Conservation (phyloP, 2,888 invertebrate genomes). For the Laspeyria flexula region DNA sequence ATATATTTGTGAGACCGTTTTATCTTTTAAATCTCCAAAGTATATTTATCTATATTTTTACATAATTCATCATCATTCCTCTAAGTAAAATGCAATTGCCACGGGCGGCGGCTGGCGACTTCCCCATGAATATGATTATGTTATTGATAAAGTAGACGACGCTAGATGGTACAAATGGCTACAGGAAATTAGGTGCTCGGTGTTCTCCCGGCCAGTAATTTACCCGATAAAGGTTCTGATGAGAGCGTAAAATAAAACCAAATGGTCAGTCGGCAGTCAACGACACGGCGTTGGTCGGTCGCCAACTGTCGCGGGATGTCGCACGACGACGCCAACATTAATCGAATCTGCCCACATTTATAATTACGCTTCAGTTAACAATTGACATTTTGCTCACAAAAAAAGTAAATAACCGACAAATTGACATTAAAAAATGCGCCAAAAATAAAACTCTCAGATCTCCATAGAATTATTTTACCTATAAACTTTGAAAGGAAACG, state of each 20-base stretch:
- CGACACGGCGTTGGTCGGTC: slow-evolving; percentile 76
- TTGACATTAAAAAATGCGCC: slow-evolving; percentile 23
- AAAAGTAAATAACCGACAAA: slow-evolving; percentile 13
- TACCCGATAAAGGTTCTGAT: slow-evolving; percentile 72
- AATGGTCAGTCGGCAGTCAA: slow-evolving; percentile 66
- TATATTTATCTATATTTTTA: too few relatives aligned
- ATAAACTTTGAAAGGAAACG: slow-evolving; percentile 26
- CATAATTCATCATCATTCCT: background rate
- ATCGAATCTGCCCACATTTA: slow-evolving; percentile 49
- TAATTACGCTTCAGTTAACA: slow-evolving; percentile 46
- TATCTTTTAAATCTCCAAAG: too few relatives aligned
- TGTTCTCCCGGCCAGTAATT: slow-evolving; percentile 52
- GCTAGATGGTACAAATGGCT: slow-evolving; percentile 12
- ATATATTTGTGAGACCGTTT: too few relatives aligned
- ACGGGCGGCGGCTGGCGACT: background rate
- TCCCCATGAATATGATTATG: slow-evolving; percentile 3
- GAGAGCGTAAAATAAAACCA: slow-evolving; percentile 80
- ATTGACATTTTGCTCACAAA: slow-evolving; percentile 22
- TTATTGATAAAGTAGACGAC: slow-evolving; percentile 8
- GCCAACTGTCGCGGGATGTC: slow-evolving; percentile 68
- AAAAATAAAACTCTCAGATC: slow-evolving; percentile 28
- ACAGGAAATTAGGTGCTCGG: slow-evolving; percentile 29
- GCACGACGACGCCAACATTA: slow-evolving; percentile 29
- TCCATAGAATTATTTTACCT: slow-evolving; percentile 20
- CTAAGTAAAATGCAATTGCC: background rate